These are phyloP conservation scores for Orcinus orca DNA, from an alignment of 2,113 vertebrate genomes.

Conservation along the genomic window DNA sequence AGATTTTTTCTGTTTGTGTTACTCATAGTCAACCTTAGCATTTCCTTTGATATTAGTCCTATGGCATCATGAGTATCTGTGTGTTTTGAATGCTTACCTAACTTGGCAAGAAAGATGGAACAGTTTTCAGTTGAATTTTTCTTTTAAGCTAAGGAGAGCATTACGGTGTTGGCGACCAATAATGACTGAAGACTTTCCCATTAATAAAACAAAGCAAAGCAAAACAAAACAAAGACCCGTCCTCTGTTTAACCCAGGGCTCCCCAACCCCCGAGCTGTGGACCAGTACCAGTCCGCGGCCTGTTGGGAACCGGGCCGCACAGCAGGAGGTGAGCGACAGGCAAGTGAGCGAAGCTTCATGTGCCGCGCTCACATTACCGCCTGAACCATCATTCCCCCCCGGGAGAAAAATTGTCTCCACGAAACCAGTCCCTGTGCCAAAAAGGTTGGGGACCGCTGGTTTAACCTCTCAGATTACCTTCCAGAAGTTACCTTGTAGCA, in stretches of 20 bases:
- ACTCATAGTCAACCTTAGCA: background rate
- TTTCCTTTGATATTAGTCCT: background rate
- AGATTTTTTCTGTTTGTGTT: background rate
- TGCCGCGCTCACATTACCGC: too few relatives aligned
- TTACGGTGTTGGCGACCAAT: background rate
- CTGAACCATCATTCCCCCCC: too few relatives aligned
- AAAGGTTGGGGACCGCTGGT: too few relatives aligned
- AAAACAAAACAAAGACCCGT: background rate
- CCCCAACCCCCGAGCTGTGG: too few relatives aligned
- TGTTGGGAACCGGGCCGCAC: too few relatives aligned
- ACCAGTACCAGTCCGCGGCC: too few relatives aligned
- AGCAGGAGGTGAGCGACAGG: too few relatives aligned
- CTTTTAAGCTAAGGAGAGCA: background rate
- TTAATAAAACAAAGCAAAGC: background rate
- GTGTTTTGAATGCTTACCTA: background rate
- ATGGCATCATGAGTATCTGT: background rate
- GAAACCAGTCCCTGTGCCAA: too few relatives aligned
- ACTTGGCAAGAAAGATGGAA: background rate
- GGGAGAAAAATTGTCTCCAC: too few relatives aligned
- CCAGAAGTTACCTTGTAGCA: background rate
- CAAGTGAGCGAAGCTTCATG: too few relatives aligned
- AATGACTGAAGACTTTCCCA: background rate
- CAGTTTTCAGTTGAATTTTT: background rate
- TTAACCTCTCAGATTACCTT: background rate
- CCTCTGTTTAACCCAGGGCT: background rate